Base-by-base conservation (phyloP, 2,888 invertebrate species). In the Tetramorium bicarinatum region DNA sequence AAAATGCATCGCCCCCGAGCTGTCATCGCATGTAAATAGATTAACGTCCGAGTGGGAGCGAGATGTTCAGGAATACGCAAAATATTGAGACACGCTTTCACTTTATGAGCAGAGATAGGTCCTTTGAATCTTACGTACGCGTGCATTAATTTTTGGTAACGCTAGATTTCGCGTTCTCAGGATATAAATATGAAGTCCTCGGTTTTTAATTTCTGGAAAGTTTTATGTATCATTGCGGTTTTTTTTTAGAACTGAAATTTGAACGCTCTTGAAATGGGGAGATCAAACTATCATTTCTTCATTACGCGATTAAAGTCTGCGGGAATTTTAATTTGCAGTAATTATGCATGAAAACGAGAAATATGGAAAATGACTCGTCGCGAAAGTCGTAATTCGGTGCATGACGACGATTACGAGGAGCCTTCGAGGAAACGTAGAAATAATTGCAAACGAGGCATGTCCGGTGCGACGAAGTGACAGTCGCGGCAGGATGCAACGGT, bases 381-480 rank as follows among this genome's bases (percentile, higher is more conserved):
- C 71, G 59, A 69, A 71, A 79, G 56, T 49, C 47, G 59, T 2
- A 72, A 47, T 49, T 80, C 13, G 47, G 59, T 61, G 38, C 25
- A 34, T 15, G 47, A 11, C 41, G 41, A 56, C 44, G 59, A 67
- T 77, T 77, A 54, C 69, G 34, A 71, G 25, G 25, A 59, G 47
- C 82, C 85, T 87, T 77, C 66, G 83, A 85, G 88, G 89, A 87
- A 89, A 84, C 79, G 74, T 59, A 89, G 88, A 89, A 89, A 89
- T 88, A 90, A 90, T 89, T 90, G 87, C 84, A 86, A 87, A 90
- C 86, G 82, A 87, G 87, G 87, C 87, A 89, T 85, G 87, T 90
- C 89, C 90, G 89, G 85, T 61, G 64, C 49, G 76, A 74, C 62
- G 77, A 89, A 87, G 86, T 84, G 89, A 87, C 85, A 84, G 82